A percentile compares a stretch with the other conserved stretches of the same genome.
These are phyloP conservation scores for Ciconia boyciana DNA, from an alignment of 2,113 vertebrate genomes.

Conservation along the genomic window DNA sequence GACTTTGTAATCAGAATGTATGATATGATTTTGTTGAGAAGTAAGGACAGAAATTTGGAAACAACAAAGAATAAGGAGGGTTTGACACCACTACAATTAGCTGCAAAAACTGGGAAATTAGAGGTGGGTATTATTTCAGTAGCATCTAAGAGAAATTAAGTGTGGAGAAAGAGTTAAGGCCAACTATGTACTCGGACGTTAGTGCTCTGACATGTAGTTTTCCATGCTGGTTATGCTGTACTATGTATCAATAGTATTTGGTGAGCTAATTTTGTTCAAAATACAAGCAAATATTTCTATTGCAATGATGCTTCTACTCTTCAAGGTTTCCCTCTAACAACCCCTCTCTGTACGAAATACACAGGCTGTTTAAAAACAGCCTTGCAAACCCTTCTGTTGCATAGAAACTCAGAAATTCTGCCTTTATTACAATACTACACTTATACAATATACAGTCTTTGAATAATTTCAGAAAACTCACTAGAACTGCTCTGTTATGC, in stretches of 20 bases:
- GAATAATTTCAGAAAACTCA: neutral
- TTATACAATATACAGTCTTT: neutral
- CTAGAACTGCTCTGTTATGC: neutral
- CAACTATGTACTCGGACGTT: neutral
- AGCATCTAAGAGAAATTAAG: neutral
- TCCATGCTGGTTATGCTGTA: neutral
- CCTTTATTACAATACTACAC: neutral
- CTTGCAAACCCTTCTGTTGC: neutral
- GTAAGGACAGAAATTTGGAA: constrained; percentile 73
- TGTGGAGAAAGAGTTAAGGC: neutral
- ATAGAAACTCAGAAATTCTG: neutral
- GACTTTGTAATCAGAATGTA: constrained; percentile 81
- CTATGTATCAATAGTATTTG: neutral
- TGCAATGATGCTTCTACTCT: neutral
- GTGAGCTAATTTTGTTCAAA: neutral
- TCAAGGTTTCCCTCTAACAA: neutral
- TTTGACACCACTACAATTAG: constrained; percentile 76
- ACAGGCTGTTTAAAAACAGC: neutral
- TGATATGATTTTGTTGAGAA: constrained; percentile 73
- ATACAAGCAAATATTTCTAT: neutral
- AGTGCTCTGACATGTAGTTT: neutral
- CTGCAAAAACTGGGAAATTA: constrained; percentile 79
- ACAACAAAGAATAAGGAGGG: constrained; percentile 71
- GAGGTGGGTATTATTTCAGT: constrained; percentile 64
- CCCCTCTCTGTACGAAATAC: neutral